A percentile compares a stretch with the other conserved stretches of the same genome.
phyloP scores from a whole-genome alignment of 2,888 invertebrate species.

The Labia minor region DNA sequence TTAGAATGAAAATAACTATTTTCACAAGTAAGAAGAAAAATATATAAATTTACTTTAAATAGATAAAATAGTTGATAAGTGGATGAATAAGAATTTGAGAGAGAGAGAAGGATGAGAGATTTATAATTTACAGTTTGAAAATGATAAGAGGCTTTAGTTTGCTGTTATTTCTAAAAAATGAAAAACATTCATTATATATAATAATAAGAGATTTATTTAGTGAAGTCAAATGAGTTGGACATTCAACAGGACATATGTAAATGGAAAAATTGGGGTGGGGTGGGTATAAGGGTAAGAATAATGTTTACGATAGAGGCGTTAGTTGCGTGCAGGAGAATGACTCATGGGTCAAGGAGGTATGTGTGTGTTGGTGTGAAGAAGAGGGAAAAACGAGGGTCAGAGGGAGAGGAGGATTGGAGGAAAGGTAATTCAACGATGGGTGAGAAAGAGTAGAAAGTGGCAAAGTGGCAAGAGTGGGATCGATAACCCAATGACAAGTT shows the following conservation, averaged over 20 bases:
- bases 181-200: too few relatives aligned
- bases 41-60: too few relatives aligned
- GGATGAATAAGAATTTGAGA: too few relatives aligned
- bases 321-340: background rate
- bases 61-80: too few relatives aligned
- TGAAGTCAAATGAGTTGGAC: background rate
- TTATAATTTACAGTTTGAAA: too few relatives aligned
- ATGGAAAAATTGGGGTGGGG: background rate
- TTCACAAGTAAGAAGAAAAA: too few relatives aligned
- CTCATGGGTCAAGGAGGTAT: background rate
- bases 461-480: constrained; percentile 2
- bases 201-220: too few relatives aligned
- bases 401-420: background rate
- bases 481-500: constrained; percentile 4
- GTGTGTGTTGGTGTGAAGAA: background rate
- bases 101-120: too few relatives aligned
- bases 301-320: background rate
- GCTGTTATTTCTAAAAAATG: too few relatives aligned
- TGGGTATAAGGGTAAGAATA: background rate
- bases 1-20: too few relatives aligned
- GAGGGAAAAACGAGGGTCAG: background rate
- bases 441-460: constrained; percentile 3
- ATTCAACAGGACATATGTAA: background rate
- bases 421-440: background rate
- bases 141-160: too few relatives aligned